Base-by-base conservation (phyloP, 2,797 vertebrate species). In the Syncerus caffer region DNA sequence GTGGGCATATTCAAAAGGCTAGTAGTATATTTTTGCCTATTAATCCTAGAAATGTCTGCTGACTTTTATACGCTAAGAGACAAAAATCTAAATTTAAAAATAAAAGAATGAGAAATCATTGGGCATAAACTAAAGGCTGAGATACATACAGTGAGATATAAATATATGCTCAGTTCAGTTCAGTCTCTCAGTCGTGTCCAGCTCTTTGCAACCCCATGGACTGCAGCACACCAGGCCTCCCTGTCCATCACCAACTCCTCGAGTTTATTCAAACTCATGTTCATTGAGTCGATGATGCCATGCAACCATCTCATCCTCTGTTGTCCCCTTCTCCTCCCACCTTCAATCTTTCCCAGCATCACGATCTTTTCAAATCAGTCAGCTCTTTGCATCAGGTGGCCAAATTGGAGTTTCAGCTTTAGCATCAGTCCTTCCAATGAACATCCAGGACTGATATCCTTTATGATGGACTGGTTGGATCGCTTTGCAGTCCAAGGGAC, bases 111-210 rank as follows among this genome's bases (percentile, higher is more conserved):
- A 62, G 85, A 92, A 38, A 12, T 74, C 51, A 90, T 47, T 84
- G 23, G 34, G 10, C 53, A 76, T 89, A 57, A 80, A 10, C 4
- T 67, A 62, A 95, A 25, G 25, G 79, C 12, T 45, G 47, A 60
- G 8, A 12, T 42, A 21, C 17, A 29, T 27, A 21, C 23, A 29
- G 3, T 58, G 17, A 50, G 31, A 85, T 47, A 53, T 25, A 85
- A 94, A 55, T 71, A 85, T 55, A 64, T 21, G 21, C 31, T 67
- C n/a, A 71, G 64, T 71, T 71, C 64, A 38, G 4, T 71, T 71
- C 64, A 71, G 64, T 38, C 0, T 0, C n/a, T n/a, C 62, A 64
- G 62, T 64, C 7, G 0, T n/a, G 34, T 71, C 64, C 0, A 3
- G 38, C 19, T 6, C 2, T 71, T 71, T 38, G 64, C 5, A 2